These are phyloP conservation scores for Strix uralensis DNA, from an alignment of 2,113 vertebrate genomes.

Conservation along the genomic window DNA sequence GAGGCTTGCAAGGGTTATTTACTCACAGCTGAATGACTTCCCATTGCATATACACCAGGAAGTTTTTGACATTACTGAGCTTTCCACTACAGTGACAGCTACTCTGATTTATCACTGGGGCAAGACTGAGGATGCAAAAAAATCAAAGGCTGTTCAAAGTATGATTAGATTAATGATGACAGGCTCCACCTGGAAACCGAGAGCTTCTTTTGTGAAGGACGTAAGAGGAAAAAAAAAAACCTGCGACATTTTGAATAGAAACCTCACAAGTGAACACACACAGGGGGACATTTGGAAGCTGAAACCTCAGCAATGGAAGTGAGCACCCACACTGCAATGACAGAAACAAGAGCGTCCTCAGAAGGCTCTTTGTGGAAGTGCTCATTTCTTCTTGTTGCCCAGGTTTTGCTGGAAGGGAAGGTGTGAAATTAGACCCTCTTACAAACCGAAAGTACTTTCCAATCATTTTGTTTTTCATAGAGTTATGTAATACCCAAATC, in stretches of 20 bases:
- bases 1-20: conserved; percentile 5
- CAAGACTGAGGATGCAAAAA: conserved; percentile 8
- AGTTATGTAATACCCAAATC: not conserved
- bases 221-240: not conserved
- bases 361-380: not conserved
- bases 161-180: conserved; percentile 13
- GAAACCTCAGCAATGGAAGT: not conserved
- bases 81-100: not conserved
- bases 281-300: not conserved
- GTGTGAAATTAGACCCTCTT: not conserved
- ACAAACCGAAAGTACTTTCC: not conserved
- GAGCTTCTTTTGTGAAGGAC: not conserved
- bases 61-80: conserved; percentile 31
- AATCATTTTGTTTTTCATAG: not conserved
- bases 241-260: not conserved
- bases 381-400: not conserved
- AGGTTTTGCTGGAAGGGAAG: not conserved
- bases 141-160: not conserved
- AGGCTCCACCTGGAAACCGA: not conserved
- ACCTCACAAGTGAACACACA: not conserved
- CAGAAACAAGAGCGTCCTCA: not conserved
- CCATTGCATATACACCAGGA: conserved; percentile 35
- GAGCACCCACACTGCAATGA: not conserved
- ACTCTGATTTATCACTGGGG: conserved; percentile 21
- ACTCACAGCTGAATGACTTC: conserved; percentile 51